These are phyloP conservation scores for Quiscalus mexicanus DNA, from an alignment of 2,113 vertebrate genomes.

Conservation along the genomic window DNA sequence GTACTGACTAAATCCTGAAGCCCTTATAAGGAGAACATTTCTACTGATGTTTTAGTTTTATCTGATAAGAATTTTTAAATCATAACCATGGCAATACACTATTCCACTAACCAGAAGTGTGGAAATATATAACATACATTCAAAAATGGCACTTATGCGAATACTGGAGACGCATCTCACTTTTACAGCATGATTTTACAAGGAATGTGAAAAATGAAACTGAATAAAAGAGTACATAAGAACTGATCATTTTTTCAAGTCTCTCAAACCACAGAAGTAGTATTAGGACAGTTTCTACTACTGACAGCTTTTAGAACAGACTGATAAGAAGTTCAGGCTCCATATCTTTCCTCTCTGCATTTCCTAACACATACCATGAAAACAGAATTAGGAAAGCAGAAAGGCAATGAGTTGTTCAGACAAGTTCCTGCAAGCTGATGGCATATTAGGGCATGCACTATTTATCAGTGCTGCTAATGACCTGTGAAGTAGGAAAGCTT, in stretches of 20 bases:
- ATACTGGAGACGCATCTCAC: background rate
- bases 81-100: background rate
- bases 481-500: background rate
- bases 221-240: background rate
- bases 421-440: background rate
- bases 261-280: background rate
- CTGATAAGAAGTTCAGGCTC: background rate
- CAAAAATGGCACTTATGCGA: constrained; percentile 11
- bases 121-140: background rate
- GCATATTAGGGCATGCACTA: background rate
- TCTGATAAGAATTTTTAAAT: background rate
- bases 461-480: background rate
- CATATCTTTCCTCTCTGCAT: background rate
- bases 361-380: background rate
- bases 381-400: background rate
- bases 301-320: background rate
- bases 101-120: background rate
- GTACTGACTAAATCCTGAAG: constrained; percentile 9
- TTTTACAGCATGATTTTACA: background rate
- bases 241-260: background rate
- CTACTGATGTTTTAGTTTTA: background rate
- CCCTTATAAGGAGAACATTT: background rate
- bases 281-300: background rate
- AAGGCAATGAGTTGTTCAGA: background rate
- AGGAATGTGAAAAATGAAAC: background rate